Percentiles rank a stretch among this genome's conserved stretches.
Conservation (phyloP, 2,888 invertebrate genomes). For the Ochlodes sylvanus region DNA sequence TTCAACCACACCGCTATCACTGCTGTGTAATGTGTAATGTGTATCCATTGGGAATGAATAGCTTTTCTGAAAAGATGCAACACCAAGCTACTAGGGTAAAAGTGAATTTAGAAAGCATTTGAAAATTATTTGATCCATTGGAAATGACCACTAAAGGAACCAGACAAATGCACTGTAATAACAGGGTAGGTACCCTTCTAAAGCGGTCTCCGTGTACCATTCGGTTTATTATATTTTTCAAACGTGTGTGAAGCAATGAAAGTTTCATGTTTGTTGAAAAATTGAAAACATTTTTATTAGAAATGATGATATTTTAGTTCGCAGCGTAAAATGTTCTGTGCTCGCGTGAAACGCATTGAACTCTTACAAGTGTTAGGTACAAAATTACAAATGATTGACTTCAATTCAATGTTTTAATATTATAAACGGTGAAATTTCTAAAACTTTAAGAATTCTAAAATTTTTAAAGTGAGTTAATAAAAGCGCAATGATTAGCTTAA, state of each 20-base stretch:
- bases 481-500: no score
- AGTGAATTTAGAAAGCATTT: background rate
- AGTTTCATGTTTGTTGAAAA: constrained; percentile 18
- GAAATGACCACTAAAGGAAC: background rate
- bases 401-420: background rate
- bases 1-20: no score
- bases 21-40: no score
- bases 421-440: background rate
- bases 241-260: constrained; percentile 17
- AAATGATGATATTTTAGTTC: constrained; percentile 16
- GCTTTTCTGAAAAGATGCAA: no score
- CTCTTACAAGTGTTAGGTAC: background rate
- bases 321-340: constrained; percentile 1
- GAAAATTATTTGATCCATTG: background rate
- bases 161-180: constrained; percentile 8
- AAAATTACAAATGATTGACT: no score
- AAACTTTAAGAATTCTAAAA: no score
- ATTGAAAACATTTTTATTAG: constrained; percentile 30
- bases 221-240: constrained; percentile 7
- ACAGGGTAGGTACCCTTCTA: no score
- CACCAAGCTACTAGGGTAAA: no score
- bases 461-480: no score
- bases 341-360: background rate
- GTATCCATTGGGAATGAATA: no score
- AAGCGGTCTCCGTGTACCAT: background rate